phyloP scores from a whole-genome alignment of 2,888 invertebrate genomes.

The Nephrotoma flavescens region DNA sequence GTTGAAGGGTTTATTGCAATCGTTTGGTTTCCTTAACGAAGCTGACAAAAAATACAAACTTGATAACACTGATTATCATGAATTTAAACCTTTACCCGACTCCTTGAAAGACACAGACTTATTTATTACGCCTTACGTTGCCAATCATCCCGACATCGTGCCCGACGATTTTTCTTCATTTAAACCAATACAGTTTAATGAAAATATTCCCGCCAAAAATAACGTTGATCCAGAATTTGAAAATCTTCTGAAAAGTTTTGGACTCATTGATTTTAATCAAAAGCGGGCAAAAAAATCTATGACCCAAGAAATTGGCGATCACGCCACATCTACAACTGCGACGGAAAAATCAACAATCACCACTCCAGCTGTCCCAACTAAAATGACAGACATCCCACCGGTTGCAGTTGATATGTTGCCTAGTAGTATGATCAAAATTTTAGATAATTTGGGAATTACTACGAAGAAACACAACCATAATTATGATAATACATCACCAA shows the following conservation, averaged over 20 bases:
- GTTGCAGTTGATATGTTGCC: conserved; percentile 28
- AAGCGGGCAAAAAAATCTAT: not conserved
- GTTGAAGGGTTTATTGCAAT: conserved; percentile 31
- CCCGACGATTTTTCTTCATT: conserved; percentile 29
- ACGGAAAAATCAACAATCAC: not conserved
- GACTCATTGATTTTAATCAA: conserved; percentile 27
- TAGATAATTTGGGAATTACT: conserved; percentile 26
- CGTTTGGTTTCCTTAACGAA: conserved; percentile 29
- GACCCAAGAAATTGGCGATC: not conserved
- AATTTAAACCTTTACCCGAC: conserved; percentile 30
- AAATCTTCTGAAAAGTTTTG: conserved; percentile 29
- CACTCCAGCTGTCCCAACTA: not conserved
- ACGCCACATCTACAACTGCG: not conserved
- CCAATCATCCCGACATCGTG: conserved; percentile 18
- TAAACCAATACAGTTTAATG: conserved; percentile 12
- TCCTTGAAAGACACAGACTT: not conserved
- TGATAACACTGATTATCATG: not conserved
- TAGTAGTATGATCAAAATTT: conserved; percentile 21
- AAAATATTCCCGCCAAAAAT: conserved; percentile 18
- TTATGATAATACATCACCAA: not conserved
- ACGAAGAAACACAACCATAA: conserved; percentile 12
- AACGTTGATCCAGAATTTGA: conserved; percentile 27
- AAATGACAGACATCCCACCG: conserved; percentile 11
- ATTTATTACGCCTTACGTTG: not conserved
- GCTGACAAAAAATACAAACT: not conserved